A percentile compares a stretch with the other conserved stretches of the same genome.
These are phyloP conservation scores for Myiotriccus ornatus DNA, from an alignment of 2,797 vertebrate genomes.

Conservation along the genomic window DNA sequence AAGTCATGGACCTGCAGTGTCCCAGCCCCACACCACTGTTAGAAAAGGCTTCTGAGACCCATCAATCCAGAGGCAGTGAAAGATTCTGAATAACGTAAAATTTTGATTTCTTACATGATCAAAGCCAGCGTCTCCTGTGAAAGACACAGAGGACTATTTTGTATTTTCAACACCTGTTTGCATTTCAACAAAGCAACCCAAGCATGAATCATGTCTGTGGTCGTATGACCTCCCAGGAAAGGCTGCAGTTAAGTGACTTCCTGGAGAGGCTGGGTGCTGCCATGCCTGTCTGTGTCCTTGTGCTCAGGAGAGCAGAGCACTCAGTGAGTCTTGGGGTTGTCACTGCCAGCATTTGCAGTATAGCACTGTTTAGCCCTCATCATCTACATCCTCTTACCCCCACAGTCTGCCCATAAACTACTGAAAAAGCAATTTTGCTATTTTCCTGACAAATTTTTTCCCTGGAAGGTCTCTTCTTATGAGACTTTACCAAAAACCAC, in stretches of 20 bases:
- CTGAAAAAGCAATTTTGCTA: neutral
- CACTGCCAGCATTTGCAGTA: neutral
- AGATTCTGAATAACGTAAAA: neutral
- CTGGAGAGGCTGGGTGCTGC: neutral
- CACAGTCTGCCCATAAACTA: neutral
- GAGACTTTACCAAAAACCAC: neutral
- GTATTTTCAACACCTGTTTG: neutral
- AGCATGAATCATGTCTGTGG: neutral
- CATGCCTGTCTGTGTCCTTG: fast-evolving
- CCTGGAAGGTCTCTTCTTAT: neutral
- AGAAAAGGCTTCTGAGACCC: neutral
- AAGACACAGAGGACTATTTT: neutral
- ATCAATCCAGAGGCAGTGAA: neutral
- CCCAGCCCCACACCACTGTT: neutral
- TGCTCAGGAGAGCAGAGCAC: neutral
- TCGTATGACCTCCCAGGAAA: neutral
- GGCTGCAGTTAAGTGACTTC: neutral
- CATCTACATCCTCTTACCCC: neutral
- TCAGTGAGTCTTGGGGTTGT: neutral
- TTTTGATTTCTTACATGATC: neutral
- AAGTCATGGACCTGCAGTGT: neutral
- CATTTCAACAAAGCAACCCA: neutral
- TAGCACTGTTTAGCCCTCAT: neutral
- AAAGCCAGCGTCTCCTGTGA: neutral
- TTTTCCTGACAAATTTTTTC: neutral